Conservation (phyloP, 1,140 invertebrate genomes). For the Nomia melanderi region DNA sequence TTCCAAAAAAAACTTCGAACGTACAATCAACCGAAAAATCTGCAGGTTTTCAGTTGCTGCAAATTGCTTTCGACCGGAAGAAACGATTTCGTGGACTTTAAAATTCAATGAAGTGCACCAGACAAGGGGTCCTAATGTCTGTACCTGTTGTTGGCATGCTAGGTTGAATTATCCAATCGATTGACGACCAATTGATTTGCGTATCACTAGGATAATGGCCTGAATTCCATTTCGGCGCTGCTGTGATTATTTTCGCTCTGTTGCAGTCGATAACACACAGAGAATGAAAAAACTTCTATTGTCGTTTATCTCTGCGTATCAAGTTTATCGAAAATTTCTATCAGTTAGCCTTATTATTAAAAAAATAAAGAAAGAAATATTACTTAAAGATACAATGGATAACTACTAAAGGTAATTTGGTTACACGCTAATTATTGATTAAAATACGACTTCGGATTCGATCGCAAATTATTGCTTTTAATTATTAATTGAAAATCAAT, state of each 20-base stretch:
- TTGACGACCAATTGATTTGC: constrained; percentile 74
- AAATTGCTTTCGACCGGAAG: constrained; percentile 33
- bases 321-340: no score
- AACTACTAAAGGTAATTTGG: no score
- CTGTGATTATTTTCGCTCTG: constrained; percentile 71
- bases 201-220: constrained; percentile 73
- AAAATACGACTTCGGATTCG: no score
- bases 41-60: not conserved
- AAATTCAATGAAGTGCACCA: constrained; percentile 45
- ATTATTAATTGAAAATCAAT: no score
- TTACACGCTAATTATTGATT: no score
- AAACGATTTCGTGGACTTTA: constrained; percentile 46
- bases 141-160: constrained; percentile 37
- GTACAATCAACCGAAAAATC: not conserved
- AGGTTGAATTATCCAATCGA: constrained; percentile 75
- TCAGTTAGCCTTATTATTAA: no score
- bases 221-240: constrained; percentile 61
- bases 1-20: no score
- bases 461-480: no score
- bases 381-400: no score
- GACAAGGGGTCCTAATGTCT: constrained; percentile 47
- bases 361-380: no score
- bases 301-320: no score
- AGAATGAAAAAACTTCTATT: constrained; percentile 14
- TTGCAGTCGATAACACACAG: constrained; percentile 58